A percentile compares a stretch with the other conserved stretches of the same genome.
phyloP scores from a whole-genome alignment of 2,888 invertebrate species.

The Pantelozetes paolii region DNA sequence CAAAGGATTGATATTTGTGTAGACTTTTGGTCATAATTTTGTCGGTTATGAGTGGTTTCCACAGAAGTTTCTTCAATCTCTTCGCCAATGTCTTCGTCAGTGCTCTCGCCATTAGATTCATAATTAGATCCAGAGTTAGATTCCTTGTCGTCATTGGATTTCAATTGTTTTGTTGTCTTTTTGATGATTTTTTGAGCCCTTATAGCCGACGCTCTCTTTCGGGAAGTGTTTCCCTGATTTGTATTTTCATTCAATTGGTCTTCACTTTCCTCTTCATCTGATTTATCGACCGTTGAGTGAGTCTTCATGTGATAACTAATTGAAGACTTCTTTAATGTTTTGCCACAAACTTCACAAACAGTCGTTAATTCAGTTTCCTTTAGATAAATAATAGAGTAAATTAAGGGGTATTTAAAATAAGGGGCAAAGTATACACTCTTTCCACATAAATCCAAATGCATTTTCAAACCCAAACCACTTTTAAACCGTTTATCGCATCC shows the following conservation, averaged over 20 bases:
- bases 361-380: constrained; percentile 22
- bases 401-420: no score
- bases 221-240: neutral
- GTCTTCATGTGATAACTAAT: constrained; percentile 17
- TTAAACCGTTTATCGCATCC: constrained; percentile 28
- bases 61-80: neutral
- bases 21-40: neutral
- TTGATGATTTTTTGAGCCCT: constrained; percentile 11
- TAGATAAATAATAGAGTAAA: neutral
- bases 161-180: constrained; percentile 13
- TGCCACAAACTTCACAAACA: constrained; percentile 39
- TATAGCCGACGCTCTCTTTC: constrained; percentile 37
- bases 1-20: neutral
- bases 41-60: no score
- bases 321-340: constrained; percentile 24
- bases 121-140: neutral
- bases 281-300: neutral
- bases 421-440: constrained; percentile 30
- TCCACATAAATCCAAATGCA: constrained; percentile 39
- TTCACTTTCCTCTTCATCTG: neutral
- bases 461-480: constrained; percentile 34
- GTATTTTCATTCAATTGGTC: neutral
- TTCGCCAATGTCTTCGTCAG: neutral
- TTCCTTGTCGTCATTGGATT: neutral
- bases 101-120: neutral